Evolutionary conservation across 2,888 invertebrate species (phyloP).

Genomic region (Oligia strigilis): DNA sequence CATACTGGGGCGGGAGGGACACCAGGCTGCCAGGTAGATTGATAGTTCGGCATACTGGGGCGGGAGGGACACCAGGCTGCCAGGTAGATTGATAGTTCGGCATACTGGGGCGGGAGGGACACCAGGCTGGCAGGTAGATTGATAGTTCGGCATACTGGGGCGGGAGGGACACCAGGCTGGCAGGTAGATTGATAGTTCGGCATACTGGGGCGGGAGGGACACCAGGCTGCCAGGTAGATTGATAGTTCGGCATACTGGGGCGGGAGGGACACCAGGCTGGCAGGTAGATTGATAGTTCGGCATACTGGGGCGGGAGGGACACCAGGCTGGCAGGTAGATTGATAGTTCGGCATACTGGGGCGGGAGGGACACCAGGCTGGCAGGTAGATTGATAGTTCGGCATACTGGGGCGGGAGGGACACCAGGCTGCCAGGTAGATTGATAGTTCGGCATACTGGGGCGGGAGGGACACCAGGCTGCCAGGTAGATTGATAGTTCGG

Average conservation of each 20-base stretch:
- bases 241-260: constrained; percentile 92
- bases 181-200: constrained; percentile 91
- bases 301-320: constrained; percentile 92
- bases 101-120: constrained; percentile 92
- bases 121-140: constrained; percentile 91
- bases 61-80: constrained; percentile 93
- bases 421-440: constrained; percentile 91
- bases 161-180: constrained; percentile 93
- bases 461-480: constrained; percentile 93
- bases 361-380: constrained; percentile 93
- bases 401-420: constrained; percentile 92
- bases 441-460: constrained; percentile 92
- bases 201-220: constrained; percentile 92
- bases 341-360: constrained; percentile 92
- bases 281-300: constrained; percentile 91
- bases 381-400: constrained; percentile 91
- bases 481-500: constrained; percentile 91
- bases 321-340: constrained; percentile 91
- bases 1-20: constrained; percentile 92
- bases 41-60: constrained; percentile 92
- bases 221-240: constrained; percentile 91
- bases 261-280: constrained; percentile 93
- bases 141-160: constrained; percentile 92
- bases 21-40: constrained; percentile 91
- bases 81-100: constrained; percentile 91